phyloP scores from a whole-genome alignment of 2,113 vertebrate species.

The Scopus umbretta region DNA sequence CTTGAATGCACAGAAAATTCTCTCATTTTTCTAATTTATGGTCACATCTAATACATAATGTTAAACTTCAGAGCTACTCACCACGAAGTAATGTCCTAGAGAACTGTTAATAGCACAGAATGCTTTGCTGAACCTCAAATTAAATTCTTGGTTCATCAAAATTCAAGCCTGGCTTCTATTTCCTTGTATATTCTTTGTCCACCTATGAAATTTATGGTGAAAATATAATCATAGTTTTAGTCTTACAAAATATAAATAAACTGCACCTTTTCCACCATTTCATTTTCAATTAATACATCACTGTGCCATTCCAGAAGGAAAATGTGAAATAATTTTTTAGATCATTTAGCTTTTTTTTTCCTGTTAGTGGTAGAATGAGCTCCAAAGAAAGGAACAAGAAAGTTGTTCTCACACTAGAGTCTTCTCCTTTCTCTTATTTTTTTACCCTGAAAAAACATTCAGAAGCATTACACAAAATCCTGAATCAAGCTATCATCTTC shows the following conservation, averaged over 20 bases:
- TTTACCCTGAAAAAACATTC: neutral
- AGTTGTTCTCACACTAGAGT: neutral
- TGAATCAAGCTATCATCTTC: neutral
- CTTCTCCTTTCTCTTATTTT: neutral
- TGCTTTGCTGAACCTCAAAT: neutral
- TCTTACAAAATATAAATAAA: neutral
- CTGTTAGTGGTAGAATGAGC: neutral
- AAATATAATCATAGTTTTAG: neutral
- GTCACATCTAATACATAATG: neutral
- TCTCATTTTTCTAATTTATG: neutral
- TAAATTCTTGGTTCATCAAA: neutral
- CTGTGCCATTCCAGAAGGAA: rapidly evolving
- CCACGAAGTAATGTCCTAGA: neutral
- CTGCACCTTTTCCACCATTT: neutral
- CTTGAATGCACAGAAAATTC: neutral
- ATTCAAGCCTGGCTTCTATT: neutral
- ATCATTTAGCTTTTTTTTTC: neutral
- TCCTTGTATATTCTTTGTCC: neutral
- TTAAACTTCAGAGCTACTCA: neutral
- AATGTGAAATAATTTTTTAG: neutral
- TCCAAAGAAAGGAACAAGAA: neutral
- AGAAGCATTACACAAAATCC: neutral
- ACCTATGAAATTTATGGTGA: neutral
- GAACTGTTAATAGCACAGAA: neutral
- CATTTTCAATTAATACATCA: neutral